A percentile compares a stretch with the other conserved stretches of the same genome.
phyloP scores from a whole-genome alignment of 1,140 invertebrate genomes.

The Vanessa atalanta region DNA sequence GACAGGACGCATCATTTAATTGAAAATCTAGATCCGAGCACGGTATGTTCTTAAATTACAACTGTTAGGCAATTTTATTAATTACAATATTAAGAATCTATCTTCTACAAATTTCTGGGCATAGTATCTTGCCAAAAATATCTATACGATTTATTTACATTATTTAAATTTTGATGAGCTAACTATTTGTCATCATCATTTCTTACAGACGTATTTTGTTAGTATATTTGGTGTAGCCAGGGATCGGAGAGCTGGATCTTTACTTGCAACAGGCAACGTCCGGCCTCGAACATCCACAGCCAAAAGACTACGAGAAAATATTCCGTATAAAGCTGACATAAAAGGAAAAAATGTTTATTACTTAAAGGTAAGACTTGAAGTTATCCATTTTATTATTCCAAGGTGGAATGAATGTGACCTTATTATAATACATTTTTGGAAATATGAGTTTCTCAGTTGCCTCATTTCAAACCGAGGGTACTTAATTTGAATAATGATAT shows the following conservation, averaged over 20 bases:
- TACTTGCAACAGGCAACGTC: conserved; percentile 60
- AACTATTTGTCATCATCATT: not conserved
- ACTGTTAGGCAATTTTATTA: not conserved
- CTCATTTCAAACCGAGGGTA: conserved; percentile 6
- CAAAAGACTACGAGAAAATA: conserved; percentile 59
- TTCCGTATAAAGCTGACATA: conserved; percentile 55
- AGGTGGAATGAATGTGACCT: conserved; percentile 5
- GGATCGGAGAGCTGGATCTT: conserved; percentile 57
- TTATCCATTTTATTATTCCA: conserved; percentile 15
- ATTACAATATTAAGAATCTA: not conserved
- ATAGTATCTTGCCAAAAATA: too few species aligned
- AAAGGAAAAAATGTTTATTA: conserved; percentile 64
- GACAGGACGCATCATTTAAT: conserved; percentile 81
- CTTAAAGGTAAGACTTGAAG: conserved; percentile 56
- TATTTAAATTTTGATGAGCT: too few species aligned
- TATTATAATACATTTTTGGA: conserved; percentile 9
- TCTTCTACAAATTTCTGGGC: not conserved
- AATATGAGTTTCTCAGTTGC: conserved; percentile 1
- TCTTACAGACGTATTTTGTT: conserved; percentile 61
- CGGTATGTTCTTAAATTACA: conserved; percentile 52
- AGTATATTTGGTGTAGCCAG: conserved; percentile 61
- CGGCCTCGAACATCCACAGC: conserved; percentile 59
- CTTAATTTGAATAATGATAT: conserved; percentile 15
- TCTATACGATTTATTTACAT: too few species aligned
- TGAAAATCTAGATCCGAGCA: conserved; percentile 79